phyloP scores from a whole-genome alignment of 2,113 vertebrate genomes.

The Genyomyrus donnyi region DNA sequence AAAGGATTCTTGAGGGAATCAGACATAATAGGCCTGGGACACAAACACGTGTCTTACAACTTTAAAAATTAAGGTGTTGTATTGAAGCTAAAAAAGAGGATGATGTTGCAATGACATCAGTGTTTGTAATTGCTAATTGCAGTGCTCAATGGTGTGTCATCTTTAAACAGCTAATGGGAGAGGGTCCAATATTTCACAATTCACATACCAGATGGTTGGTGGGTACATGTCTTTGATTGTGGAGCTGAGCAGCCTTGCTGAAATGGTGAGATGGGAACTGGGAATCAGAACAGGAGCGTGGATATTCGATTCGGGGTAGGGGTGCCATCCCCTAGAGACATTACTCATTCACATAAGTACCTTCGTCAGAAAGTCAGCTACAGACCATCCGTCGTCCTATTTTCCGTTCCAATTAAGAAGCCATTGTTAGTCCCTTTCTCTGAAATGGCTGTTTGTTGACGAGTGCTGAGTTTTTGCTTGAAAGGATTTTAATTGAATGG shows the following conservation, averaged over 20 bases:
- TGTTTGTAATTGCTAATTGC: conserved; percentile 15
- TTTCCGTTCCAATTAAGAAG: conserved; percentile 19
- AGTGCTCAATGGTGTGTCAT: not conserved
- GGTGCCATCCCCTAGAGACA: not conserved
- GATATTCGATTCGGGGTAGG: not conserved
- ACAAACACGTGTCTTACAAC: not conserved
- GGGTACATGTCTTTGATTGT: not conserved
- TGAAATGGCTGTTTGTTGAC: conserved; percentile 23
- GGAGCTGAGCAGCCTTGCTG: not conserved
- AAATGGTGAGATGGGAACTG: not conserved
- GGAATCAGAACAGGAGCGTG: not conserved
- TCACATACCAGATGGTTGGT: not conserved
- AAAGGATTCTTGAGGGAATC: not conserved
- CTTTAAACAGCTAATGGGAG: not conserved
- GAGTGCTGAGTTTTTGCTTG: conserved; percentile 25
- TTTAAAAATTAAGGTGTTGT: not conserved
- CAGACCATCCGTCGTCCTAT: not conserved
- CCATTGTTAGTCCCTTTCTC: conserved; percentile 12
- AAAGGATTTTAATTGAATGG: conserved; percentile 27
- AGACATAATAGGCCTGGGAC: not conserved
- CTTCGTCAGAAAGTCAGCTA: not conserved
- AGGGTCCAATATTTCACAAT: not conserved
- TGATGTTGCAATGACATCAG: not conserved
- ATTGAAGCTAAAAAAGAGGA: not conserved
- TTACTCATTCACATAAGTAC: not conserved